Evolutionary conservation across 2,113 vertebrate genomes (phyloP), one percentile per base, ranked within the genome.

Genomic region (Phalacrocorax pelagicus): DNA sequence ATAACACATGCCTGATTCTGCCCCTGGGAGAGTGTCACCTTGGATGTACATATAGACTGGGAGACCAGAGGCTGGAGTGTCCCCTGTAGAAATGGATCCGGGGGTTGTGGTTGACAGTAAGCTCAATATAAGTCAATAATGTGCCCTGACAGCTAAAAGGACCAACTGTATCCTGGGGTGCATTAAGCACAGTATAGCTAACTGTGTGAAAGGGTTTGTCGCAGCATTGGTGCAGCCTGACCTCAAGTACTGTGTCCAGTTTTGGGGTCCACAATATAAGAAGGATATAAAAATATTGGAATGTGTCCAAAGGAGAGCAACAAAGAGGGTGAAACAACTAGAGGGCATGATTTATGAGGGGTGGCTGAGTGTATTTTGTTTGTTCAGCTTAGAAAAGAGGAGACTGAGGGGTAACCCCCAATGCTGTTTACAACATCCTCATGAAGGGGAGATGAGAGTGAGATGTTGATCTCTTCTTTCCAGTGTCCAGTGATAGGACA

Each of bases 11-110:
- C 6, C 40, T 81, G 36, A 57, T 61, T 38, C 49, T 51, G 20
- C 34, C 62, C 6, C 5, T 29, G 23, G 16, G 61, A 82, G 9
- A 22, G 6, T 24, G 10, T 24, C 69, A 42, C 47, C 19, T 8
- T 49, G 20, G 1, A 1, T n/a, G 23, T 29, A 47, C 2, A 0
- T 23, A 32, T 1, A 44, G 42, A 15, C 2, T 38, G 10, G 5
- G 38, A 12, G 5, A 61, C 13, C 80, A 19, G 18, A 51, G 12
- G 24, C 11, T 63, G 36, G 3, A 58, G 21, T 58, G 13, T 1
- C 4, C 18, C 4, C 10, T 36, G 26, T 19, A 42, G 17, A 38
- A 81, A 73, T 17, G 6, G n/a, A 65, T 32, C 11, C 52, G 46
- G 15, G 7, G 6, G 8, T 2, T 57, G 47, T 26, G 8, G 15